Evolutionary conservation across 2,888 invertebrate species (phyloP).

Genomic region (Temnothorax unifasciatus): DNA sequence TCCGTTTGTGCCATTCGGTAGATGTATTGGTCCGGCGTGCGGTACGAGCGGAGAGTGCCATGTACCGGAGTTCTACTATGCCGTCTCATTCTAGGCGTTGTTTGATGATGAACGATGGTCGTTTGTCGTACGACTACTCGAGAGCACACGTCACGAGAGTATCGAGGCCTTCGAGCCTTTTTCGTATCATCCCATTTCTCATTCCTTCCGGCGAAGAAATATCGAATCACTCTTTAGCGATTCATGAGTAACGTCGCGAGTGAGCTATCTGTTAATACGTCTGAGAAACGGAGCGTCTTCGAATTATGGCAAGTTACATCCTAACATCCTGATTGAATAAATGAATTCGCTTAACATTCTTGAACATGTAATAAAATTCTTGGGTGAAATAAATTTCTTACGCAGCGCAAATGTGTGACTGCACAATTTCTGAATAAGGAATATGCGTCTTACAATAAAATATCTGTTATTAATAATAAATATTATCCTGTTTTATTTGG

Average conservation of each 20-base stretch:
- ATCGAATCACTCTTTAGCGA: constrained; percentile 31
- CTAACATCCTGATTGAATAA: constrained; percentile 3
- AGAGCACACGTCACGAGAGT: constrained; percentile 67
- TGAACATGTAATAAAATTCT: not conserved
- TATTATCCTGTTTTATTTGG: not conserved
- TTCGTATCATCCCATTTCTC: constrained; percentile 32
- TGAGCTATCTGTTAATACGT: constrained; percentile 41
- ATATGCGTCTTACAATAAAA: not conserved
- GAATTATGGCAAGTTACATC: not conserved
- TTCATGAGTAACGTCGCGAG: constrained; percentile 42
- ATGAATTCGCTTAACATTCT: not conserved
- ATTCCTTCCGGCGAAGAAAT: constrained; percentile 38
- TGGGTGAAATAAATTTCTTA: not conserved
- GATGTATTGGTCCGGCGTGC: constrained; percentile 58
- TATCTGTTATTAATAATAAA: not conserved
- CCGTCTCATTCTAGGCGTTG: constrained; percentile 79
- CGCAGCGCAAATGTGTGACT: not conserved
- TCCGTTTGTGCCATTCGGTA: constrained; percentile 64
- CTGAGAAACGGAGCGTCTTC: not conserved
- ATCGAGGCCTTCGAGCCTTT: constrained; percentile 55
- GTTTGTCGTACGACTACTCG: constrained; percentile 79
- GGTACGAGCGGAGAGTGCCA: constrained; percentile 61
- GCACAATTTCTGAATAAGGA: not conserved
- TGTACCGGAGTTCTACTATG: constrained; percentile 69
- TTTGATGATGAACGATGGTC: constrained; percentile 80